Evolutionary conservation across 2,888 invertebrate genomes (phyloP).

Genomic region (Argyresthia albistria): DNA sequence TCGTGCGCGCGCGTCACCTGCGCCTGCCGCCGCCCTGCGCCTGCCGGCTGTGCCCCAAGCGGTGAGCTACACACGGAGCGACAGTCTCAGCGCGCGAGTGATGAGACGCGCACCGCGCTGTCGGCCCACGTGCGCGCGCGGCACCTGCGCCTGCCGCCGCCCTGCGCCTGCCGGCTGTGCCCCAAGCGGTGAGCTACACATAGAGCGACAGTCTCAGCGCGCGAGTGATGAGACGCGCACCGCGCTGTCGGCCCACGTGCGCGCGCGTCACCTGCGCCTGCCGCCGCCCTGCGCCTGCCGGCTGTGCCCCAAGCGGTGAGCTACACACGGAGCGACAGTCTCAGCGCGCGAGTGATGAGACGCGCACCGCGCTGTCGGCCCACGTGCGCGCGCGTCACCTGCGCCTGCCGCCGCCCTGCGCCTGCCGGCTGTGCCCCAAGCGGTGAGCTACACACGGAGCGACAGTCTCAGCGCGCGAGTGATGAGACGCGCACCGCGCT

Average conservation of each 20-base stretch:
- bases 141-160: slow-evolving; percentile 43
- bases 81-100: too few relatives aligned
- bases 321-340: too few relatives aligned
- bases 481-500: slow-evolving; percentile 21
- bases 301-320: slow-evolving; percentile 41
- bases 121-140: slow-evolving; percentile 31
- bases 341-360: too few relatives aligned
- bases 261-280: too few relatives aligned
- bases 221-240: too few relatives aligned
- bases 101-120: too few relatives aligned
- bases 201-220: too few relatives aligned
- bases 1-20: slow-evolving; percentile 34
- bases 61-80: too few relatives aligned
- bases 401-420: too few relatives aligned
- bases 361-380: slow-evolving; percentile 30
- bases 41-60: slow-evolving; percentile 2
- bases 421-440: slow-evolving; percentile 43
- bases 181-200: neutral
- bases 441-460: too few relatives aligned
- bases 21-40: slow-evolving; percentile 33
- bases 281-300: slow-evolving; percentile 46
- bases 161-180: slow-evolving; percentile 6
- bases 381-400: slow-evolving; percentile 12
- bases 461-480: too few relatives aligned
- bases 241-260: slow-evolving; percentile 27